Percentiles rank a stretch among this genome's conserved stretches.
These are phyloP conservation scores for Agrochola lota DNA, from an alignment of 2,888 invertebrate species.

Conservation along the genomic window DNA sequence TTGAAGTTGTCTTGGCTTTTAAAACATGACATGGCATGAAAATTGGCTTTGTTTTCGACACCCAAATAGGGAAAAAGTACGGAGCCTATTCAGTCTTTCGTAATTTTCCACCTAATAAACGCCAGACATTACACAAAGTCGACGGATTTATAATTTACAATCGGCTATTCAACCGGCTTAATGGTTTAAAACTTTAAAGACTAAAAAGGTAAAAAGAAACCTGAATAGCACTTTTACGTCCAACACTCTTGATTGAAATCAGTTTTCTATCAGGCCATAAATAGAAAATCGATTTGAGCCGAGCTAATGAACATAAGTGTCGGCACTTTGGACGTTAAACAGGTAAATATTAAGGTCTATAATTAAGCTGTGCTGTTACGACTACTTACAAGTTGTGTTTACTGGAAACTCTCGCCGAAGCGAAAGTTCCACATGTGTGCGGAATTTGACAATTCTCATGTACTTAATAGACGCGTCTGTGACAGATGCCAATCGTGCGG, in stretches of 20 bases:
- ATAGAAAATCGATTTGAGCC: constrained; percentile 73
- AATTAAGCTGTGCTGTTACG: constrained; percentile 71
- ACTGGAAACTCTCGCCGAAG: constrained; percentile 82
- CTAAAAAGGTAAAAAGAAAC: constrained; percentile 65
- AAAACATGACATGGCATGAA: neutral
- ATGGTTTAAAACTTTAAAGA: constrained; percentile 35
- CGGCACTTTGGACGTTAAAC: constrained; percentile 73
- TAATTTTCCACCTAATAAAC: constrained; percentile 9
- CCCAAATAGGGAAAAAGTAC: neutral
- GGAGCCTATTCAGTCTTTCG: neutral
- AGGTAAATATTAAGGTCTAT: constrained; percentile 73
- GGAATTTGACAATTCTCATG: constrained; percentile 64
- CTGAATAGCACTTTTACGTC: constrained; percentile 63
- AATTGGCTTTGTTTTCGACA: constrained; percentile 5
- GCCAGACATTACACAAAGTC: constrained; percentile 33
- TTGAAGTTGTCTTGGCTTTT: neutral
- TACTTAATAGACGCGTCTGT: constrained; percentile 48
- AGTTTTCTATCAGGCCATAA: constrained; percentile 68
- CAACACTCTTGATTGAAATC: constrained; percentile 65
- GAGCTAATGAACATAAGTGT: constrained; percentile 64
- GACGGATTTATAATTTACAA: constrained; percentile 39
- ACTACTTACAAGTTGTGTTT: constrained; percentile 66
- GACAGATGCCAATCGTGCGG: constrained; percentile 57
- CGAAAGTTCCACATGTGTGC: constrained; percentile 81
- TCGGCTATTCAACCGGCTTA: constrained; percentile 45